Base-by-base conservation (phyloP, 1,140 invertebrate genomes). In the Danaus melanippus region DNA sequence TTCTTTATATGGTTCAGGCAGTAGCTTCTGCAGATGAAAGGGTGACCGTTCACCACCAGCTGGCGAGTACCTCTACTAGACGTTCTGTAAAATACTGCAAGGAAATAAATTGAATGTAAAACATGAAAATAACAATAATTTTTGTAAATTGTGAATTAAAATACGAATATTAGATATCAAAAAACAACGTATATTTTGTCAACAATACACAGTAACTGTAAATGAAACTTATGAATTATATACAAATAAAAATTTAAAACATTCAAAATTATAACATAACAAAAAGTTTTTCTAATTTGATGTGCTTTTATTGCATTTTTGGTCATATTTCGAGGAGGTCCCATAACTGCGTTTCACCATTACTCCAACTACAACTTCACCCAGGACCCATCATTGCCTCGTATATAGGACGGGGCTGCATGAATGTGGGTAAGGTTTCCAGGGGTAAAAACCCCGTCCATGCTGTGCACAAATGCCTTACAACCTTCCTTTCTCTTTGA, bases 1-100 rank as follows among this genome's bases (percentile, higher is more conserved):
- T 84, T 84, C 58, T 82, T 84, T 12, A 76, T 60, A 44, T 77
- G 69, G 46, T 82, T 69, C n/a, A 72, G 46, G 42, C 76, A 82
- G 43, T 84, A 81, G 21, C 71, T 75, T 12, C 80, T 63, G 59
- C 79, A 84, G 48, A 77, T 74, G 56, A 84, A 82, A 8, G 74
- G 50, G 47, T 74, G 80, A 0, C 79, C 80, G 11, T 73, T 66
- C 7, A 82, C 58, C 0, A 84, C 72, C 12, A 84, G 59, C 42
- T 81, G 76, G 8, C 74, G 56, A 0, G 66, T 75, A 0, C 80
- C 80, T 50, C 78, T 65, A 6, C 51, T 63, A 0, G 80, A 77
- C 1, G 70, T 84, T 60, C 66, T 72, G 61, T 68, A 84, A 61
- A 70, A 81, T 50, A 74, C 80, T 84, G 74, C 8, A 79, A 79